Base-by-base conservation (phyloP, 2,797 vertebrate genomes). In the Alcedo atthis region DNA sequence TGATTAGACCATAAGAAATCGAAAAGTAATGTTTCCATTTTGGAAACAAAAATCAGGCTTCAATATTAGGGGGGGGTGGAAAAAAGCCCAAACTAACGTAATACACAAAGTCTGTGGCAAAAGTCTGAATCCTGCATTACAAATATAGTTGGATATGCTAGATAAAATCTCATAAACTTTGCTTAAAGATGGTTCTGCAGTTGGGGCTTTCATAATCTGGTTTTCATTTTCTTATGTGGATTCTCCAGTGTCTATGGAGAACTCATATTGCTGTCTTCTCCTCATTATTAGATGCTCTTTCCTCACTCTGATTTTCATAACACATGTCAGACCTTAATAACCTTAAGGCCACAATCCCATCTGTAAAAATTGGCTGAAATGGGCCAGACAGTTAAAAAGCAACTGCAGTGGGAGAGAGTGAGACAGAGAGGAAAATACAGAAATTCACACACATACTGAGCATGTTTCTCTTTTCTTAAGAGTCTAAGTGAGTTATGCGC, bases 351-450 rank as follows among this genome's bases (percentile, higher is more conserved):
- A 26, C 20, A 67, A 13, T 16, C 4, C 4, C 35, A 28, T 57
- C 25, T 35, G 24, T 58, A 64, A 81, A 78, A 78, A 66, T 43
- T 35, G 33, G 4, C 30, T 81, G 8, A 75, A 90, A 67, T 57
- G 21, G 25, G 30, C 1, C 33, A 57, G 68, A 78, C 20, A 51
- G 22, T 28, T 71, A 21, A 73, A 83, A 63, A 51, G 4, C 2
- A 22, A 1, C 15, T 5, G 5, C 3, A 7, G 6, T 7, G 3
- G 4, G 1, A 4, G 3, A 15, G 18, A 78, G 14, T 9, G 10
- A 76, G n/a, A 33, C 3, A 74, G 13, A 64, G 1, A 68, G 48
- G 64, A 81, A 86, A 73, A 28, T 30, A 24, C 2, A 70, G 30
- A 69, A 17, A 70, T 51, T 70, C 45, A 37, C 21, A 49, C 20